Base-by-base conservation (phyloP, 1,140 invertebrate species). In the Cotesia glomerata region DNA sequence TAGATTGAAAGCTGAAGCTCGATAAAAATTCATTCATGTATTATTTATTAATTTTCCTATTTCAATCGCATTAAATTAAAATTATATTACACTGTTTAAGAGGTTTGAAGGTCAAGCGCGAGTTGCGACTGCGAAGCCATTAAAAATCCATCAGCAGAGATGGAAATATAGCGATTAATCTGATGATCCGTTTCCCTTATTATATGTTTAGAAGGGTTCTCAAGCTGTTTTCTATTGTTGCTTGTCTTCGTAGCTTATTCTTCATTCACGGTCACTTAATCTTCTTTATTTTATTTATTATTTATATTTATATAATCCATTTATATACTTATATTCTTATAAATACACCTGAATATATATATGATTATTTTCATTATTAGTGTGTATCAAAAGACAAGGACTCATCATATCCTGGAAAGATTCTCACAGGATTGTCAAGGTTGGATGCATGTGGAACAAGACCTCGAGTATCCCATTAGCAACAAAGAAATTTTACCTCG, bases 121-220 rank as follows among this genome's bases (percentile, higher is more conserved):
- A 26, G 26, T 26, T 26, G 26, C 26, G 26, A 26, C 26, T 26
- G 35, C 54, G 72, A 74, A 70, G 68, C 72, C 72, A 74, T 74
- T 74, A 74, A 74, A 74, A 70, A 70, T 70, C 69, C 72, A 74
- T 70, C 72, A 74, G 70, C 72, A 64, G 59, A 69, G 68, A 69
- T 54, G 63, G 72, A 52, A 70, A 35, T 61, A 56, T 18, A 74
- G 72, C 64, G 54, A 74, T 70, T 74, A 69, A 74, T 70, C 67
- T 64, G 65, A 56, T 56, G 14, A 68, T 56, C 39, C 36, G 54
- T 68, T 56, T 68, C 66, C 66, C 52, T 14, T 8, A 16, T 39
- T 39, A 45, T 58, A 35, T 61, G 49, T 54, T 72, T 58, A 66
- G 63, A 72, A 36, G 64, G 26, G 63, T 59, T 45, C 36, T 45